These are phyloP conservation scores for Melolontha melolontha DNA, from an alignment of 2,888 invertebrate species.

Conservation along the genomic window DNA sequence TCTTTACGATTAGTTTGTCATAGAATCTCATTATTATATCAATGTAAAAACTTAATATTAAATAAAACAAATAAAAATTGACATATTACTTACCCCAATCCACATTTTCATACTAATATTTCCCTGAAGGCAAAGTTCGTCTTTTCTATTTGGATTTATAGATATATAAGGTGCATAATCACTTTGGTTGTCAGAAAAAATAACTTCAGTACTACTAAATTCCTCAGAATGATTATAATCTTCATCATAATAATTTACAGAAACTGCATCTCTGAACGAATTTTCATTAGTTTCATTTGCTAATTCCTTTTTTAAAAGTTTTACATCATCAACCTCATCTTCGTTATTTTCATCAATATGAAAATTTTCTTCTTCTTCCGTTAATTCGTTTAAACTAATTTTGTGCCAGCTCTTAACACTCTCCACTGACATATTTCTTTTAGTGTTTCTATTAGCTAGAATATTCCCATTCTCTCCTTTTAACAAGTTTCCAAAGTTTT, in stretches of 20 bases:
- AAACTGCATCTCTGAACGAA: constrained; percentile 1
- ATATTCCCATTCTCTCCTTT: background rate
- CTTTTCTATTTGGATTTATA: background rate
- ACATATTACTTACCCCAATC: constrained; percentile 19
- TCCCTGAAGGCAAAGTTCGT: background rate
- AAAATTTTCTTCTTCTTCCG: constrained; percentile 1
- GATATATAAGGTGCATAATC: background rate
- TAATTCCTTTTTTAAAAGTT: background rate
- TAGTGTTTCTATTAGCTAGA: background rate
- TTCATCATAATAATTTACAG: constrained; percentile 11
- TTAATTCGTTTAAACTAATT: constrained; percentile 22
- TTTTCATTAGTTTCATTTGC: background rate
- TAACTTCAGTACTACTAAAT: constrained; percentile 8
- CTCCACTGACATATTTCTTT: constrained; percentile 4
- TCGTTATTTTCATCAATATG: background rate
- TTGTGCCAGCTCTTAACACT: constrained; percentile 5
- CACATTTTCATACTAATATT: constrained; percentile 19
- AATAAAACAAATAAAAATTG: too few species aligned
- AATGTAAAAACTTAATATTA: too few species aligned
- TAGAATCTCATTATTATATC: too few species aligned
- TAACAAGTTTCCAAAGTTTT: constrained; percentile 1
- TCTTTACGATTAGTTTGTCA: too few species aligned
- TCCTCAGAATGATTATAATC: constrained; percentile 20
- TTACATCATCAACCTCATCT: background rate
- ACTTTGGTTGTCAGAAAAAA: background rate